Conservation (phyloP, 2,797 vertebrate genomes). For the Chelidonichthys spinosus region DNA sequence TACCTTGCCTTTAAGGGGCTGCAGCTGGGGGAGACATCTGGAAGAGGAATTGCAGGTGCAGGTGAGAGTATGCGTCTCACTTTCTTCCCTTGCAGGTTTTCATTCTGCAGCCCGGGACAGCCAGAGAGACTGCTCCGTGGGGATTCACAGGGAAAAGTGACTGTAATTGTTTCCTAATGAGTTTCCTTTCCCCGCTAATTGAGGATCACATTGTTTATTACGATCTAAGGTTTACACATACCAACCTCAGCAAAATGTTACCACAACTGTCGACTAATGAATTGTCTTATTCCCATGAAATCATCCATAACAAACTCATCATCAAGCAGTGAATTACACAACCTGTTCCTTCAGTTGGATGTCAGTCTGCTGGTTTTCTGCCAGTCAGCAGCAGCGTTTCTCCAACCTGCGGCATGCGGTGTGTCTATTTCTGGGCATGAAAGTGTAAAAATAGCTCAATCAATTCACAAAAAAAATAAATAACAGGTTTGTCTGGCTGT, state of each 20-base stretch:
- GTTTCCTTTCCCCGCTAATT: slow-evolving; percentile 64
- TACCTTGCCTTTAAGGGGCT: slow-evolving; percentile 53
- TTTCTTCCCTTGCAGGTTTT: slow-evolving; percentile 55
- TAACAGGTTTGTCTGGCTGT: not conserved
- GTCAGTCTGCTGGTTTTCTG: slow-evolving; percentile 21
- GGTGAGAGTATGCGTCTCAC: slow-evolving; percentile 38
- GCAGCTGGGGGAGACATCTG: slow-evolving; percentile 63
- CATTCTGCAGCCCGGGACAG: slow-evolving; percentile 38
- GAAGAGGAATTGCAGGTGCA: slow-evolving; percentile 57
- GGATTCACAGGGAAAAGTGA: slow-evolving; percentile 54
- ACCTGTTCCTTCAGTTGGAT: slow-evolving; percentile 10
- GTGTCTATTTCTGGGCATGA: slow-evolving; percentile 9
- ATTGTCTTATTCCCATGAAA: slow-evolving; percentile 46
- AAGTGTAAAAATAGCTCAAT: slow-evolving; percentile 16
- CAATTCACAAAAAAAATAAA: slow-evolving; percentile 15
- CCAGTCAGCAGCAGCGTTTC: slow-evolving; percentile 20
- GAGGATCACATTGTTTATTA: slow-evolving; percentile 59
- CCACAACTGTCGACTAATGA: slow-evolving; percentile 59
- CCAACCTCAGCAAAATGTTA: slow-evolving; percentile 61
- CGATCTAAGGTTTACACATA: slow-evolving; percentile 52
- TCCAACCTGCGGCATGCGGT: slow-evolving; percentile 10
- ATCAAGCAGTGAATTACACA: slow-evolving; percentile 31
- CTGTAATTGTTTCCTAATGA: slow-evolving; percentile 77
- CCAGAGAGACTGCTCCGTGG: slow-evolving; percentile 50
- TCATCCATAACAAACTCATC: slow-evolving; percentile 36